Evolutionary conservation across 2,113 vertebrate species (phyloP), one percentile per base, ranked within the genome.

Genomic region (Cranoglanis bouderius): DNA sequence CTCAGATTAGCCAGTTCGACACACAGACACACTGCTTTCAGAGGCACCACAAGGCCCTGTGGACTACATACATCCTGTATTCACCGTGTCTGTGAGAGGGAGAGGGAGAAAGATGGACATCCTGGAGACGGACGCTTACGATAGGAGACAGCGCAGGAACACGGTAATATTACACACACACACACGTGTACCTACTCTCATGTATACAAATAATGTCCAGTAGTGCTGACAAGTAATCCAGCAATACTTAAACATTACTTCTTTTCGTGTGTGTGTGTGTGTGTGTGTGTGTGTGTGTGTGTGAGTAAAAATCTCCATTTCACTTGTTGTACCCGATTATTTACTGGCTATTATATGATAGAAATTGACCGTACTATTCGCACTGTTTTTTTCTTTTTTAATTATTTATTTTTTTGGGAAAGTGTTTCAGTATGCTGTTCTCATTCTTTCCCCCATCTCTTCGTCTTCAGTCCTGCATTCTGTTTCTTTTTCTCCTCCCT

Each of bases 71-170:
- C 82, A 67, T 67, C 29, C 75, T 12, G 29, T 87, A 77, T 87
- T 67, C 49, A 63, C 55, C 21, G 32, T 38, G 67, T 57, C 38
- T 70, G 86, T 40, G 55, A 32, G 59, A 70, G 75, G 6, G 61
- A 70, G 65, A 26, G 16, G 19, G 49, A 26, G 84, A 92, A 84
- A 92, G 72, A 96, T 97, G 96, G 96, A 97, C 91, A 97, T 96
- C 89, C 93, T 96, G 84, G 95, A 97, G 77, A 96, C 96, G 4
- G 55, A 93, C 3, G 94, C 93, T 49, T 96, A 92, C 29, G 95
- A 96, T 92, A 92, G 92, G 67, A 91, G 93, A 86, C 91, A 94
- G 86, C 94, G 85, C 90, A 95, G 96, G 91, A 95, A 95, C 53
- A 93, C 86, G 94, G 96, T 96, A 93, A 90, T 46, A 16, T 67